Evolutionary conservation across 2,797 vertebrate genomes (phyloP).

Genomic region (Tympanoctomys barrerae): DNA sequence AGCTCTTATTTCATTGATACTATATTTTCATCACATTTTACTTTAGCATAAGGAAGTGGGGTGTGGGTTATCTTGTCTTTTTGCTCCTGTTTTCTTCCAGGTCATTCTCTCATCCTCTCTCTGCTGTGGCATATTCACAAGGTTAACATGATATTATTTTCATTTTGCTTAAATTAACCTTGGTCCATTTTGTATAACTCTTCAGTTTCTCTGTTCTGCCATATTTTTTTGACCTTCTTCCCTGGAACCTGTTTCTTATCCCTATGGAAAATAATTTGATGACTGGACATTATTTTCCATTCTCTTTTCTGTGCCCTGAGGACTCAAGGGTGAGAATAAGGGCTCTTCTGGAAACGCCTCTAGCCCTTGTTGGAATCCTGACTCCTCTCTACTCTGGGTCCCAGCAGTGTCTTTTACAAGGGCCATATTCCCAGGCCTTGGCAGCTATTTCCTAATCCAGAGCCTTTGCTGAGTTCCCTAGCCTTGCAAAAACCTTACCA

Average conservation of each 20-base stretch:
- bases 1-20: constrained; percentile 41
- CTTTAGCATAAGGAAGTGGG: constrained; percentile 24
- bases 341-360: not conserved
- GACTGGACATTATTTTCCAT: not conserved
- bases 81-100: not conserved
- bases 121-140: not conserved
- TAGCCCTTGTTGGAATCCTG: not conserved
- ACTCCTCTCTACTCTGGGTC: not conserved
- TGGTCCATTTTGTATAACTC: not conserved
- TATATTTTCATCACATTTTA: constrained; percentile 1
- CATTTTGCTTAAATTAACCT: not conserved
- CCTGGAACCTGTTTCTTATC: not conserved
- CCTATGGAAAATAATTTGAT: not conserved
- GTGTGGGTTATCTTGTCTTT: not conserved
- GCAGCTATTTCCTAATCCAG: not conserved
- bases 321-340: not conserved
- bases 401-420: not conserved
- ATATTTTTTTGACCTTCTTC: not conserved
- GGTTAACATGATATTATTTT: not conserved
- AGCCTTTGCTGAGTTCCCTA: not conserved
- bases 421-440: not conserved
- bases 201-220: not conserved
- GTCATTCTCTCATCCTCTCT: not conserved
- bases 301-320: not conserved
- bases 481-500: not conserved